Percentiles rank a stretch among this genome's conserved stretches.
Conservation (phyloP, 2,113 vertebrate species). For the Orientallactaga bullata region DNA sequence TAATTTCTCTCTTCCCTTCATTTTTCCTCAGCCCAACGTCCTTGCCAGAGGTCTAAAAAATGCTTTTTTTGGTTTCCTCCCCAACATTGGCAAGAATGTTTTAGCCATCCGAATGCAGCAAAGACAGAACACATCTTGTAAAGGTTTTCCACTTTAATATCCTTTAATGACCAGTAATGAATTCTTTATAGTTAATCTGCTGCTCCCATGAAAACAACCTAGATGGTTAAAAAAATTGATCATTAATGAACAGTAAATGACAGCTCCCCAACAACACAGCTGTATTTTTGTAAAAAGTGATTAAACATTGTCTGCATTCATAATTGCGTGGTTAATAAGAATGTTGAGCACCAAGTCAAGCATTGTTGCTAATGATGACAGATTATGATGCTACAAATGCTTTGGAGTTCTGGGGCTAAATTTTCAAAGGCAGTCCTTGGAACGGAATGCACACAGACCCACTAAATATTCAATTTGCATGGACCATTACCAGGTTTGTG, state of each 20-base stretch:
- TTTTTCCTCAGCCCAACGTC: neutral
- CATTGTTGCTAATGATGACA: constrained; percentile 75
- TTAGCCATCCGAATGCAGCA: constrained; percentile 1
- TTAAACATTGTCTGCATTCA: constrained; percentile 79
- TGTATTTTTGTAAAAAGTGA: constrained; percentile 82
- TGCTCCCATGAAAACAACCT: constrained; percentile 76
- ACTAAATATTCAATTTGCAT: constrained; percentile 78
- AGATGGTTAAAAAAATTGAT: constrained; percentile 80
- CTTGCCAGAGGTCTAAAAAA: constrained; percentile 45
- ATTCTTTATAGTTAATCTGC: constrained; percentile 77
- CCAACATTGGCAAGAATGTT: neutral
- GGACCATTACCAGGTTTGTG: constrained; percentile 80
- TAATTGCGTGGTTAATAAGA: constrained; percentile 75
- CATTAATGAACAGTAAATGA: constrained; percentile 78
- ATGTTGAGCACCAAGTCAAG: constrained; percentile 78
- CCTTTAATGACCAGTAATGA: constrained; percentile 73
- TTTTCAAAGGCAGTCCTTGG: constrained; percentile 78
- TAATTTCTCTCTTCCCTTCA: constrained; percentile 37
- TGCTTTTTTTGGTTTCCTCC: neutral
- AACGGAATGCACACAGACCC: constrained; percentile 65
- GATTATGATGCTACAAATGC: constrained; percentile 59
- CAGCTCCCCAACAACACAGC: constrained; percentile 71
- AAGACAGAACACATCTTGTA: constrained; percentile 64
- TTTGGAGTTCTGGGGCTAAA: constrained; percentile 69
- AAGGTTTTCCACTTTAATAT: constrained; percentile 70